These are phyloP conservation scores for Poecile montanus DNA, from an alignment of 2,797 vertebrate genomes.

Conservation along the genomic window DNA sequence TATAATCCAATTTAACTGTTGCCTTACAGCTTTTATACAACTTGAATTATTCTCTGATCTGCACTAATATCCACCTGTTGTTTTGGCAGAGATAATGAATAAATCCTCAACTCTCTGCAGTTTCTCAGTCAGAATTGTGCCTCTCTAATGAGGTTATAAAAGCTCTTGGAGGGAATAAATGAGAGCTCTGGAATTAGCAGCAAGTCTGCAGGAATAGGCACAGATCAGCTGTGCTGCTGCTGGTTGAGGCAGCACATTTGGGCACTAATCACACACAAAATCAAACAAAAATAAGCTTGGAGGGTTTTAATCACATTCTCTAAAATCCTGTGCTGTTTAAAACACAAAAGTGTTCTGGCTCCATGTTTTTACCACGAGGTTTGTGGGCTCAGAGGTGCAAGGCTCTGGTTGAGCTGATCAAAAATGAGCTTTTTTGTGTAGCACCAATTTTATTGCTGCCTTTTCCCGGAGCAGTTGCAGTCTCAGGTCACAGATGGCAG, in stretches of 20 bases:
- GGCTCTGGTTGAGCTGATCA: not conserved
- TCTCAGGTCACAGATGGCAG: not conserved
- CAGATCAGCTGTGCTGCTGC: not conserved
- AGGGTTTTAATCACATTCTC: not conserved
- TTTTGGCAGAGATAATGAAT: not conserved
- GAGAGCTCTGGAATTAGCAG: slow-evolving; percentile 2
- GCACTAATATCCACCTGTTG: not conserved
- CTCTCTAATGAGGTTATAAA: not conserved
- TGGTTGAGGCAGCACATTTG: not conserved
- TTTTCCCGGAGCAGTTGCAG: not conserved
- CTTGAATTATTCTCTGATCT: not conserved
- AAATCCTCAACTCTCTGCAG: not conserved
- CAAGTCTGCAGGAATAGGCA: not conserved
- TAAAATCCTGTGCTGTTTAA: not conserved
- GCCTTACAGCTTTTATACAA: fast-evolving
- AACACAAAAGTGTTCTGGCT: not conserved
- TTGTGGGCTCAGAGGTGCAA: not conserved
- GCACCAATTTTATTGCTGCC: not conserved
- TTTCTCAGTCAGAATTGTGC: not conserved
- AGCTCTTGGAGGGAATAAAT: not conserved
- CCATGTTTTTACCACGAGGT: fast-evolving
- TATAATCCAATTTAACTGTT: not conserved
- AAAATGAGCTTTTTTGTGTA: not conserved
- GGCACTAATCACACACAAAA: not conserved
- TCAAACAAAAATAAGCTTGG: not conserved